These are phyloP conservation scores for Acanthacorydalis orientalis DNA, from an alignment of 2,888 invertebrate genomes.

Conservation along the genomic window DNA sequence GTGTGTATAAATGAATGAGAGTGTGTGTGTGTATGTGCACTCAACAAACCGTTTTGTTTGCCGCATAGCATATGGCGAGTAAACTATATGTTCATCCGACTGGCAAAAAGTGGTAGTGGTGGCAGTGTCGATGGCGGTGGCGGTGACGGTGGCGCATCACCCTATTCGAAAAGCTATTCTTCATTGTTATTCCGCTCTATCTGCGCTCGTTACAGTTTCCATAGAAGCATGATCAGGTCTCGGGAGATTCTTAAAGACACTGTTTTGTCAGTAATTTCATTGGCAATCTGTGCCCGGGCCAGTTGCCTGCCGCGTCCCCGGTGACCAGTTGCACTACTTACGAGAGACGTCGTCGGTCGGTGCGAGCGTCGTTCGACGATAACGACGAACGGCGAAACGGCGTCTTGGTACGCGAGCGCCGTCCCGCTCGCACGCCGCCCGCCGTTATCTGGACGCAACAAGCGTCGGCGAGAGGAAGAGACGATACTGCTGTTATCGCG, in stretches of 20 bases:
- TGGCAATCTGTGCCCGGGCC: constrained; percentile 5
- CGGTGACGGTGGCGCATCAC: too few species aligned
- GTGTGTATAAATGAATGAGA: background rate
- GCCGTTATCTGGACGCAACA: background rate
- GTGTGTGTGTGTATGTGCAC: background rate
- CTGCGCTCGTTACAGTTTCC: constrained; percentile 3
- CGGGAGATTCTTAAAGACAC: constrained; percentile 4
- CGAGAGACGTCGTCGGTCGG: background rate
- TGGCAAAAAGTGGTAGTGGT: background rate
- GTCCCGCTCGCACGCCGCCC: background rate
- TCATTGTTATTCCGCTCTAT: constrained; percentile 5
- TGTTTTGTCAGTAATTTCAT: constrained; percentile 7
- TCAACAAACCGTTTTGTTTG: background rate
- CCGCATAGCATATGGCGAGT: too few species aligned
- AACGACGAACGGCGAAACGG: background rate
- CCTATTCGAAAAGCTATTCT: background rate
- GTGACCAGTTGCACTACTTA: constrained; percentile 5
- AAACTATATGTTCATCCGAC: background rate
- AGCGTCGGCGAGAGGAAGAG: background rate
- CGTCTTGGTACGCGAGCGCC: background rate
- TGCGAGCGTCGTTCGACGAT: background rate
- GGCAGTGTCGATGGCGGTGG: background rate
- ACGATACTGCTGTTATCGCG: background rate
- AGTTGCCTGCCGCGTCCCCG: constrained; percentile 2
- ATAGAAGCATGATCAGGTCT: too few species aligned